Percentiles rank a stretch among this genome's conserved stretches.
phyloP scores from a whole-genome alignment of 2,888 invertebrate genomes.

The Fragum fragum region DNA sequence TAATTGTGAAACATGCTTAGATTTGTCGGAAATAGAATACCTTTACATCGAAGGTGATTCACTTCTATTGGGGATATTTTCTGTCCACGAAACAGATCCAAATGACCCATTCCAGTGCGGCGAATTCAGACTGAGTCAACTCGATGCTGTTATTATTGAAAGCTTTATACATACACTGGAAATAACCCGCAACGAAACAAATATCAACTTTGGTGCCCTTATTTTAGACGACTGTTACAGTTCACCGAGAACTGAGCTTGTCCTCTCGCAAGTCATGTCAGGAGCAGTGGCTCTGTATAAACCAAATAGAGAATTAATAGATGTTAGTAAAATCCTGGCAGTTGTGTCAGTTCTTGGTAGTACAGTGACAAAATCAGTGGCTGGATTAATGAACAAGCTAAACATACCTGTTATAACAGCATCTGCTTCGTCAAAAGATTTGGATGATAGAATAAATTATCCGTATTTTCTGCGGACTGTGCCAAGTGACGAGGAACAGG shows the following conservation, averaged over 20 bases:
- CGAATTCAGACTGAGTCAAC: conserved; percentile 69
- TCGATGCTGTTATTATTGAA: conserved; percentile 77
- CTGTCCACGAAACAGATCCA: conserved; percentile 71
- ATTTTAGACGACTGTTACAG: conserved; percentile 83
- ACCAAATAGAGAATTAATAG: conserved; percentile 48
- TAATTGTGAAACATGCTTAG: conserved; percentile 70
- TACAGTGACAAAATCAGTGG: conserved; percentile 77
- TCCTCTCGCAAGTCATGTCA: conserved; percentile 68
- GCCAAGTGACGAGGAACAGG: conserved; percentile 82
- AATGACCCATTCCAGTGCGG: conserved; percentile 74
- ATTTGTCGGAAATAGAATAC: conserved; percentile 64
- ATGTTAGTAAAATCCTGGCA: conserved; percentile 82
- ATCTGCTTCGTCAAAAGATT: conserved; percentile 79
- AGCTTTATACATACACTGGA: conserved; percentile 76
- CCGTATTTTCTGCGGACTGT: conserved; percentile 83
- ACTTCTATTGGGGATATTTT: conserved; percentile 78
- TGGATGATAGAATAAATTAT: conserved; percentile 78
- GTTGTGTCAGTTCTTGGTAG: conserved; percentile 88
- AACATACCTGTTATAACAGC: conserved; percentile 80
- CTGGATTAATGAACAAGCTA: conserved; percentile 72
- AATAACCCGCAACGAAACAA: conserved; percentile 60
- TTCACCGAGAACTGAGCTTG: conserved; percentile 60
- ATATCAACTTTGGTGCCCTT: conserved; percentile 79
- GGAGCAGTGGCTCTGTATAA: conserved; percentile 53
- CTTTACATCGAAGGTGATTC: conserved; percentile 74